phyloP scores from a whole-genome alignment of 2,113 vertebrate genomes.

The Gobio gobio region DNA sequence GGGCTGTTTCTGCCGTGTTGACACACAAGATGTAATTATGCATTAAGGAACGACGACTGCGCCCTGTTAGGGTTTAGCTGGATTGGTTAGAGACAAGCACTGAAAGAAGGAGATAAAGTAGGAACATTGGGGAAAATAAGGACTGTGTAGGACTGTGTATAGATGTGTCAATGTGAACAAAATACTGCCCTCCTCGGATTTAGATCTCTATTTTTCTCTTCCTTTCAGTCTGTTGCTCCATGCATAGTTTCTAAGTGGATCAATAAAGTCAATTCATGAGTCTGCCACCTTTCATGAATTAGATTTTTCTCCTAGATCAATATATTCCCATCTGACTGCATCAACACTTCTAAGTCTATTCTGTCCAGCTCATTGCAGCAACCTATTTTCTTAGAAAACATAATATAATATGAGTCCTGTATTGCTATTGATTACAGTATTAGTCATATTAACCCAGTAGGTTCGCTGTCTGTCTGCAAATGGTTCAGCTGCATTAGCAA shows the following conservation, averaged over 20 bases:
- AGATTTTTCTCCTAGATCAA: slow-evolving; percentile 65
- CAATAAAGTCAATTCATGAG: slow-evolving; percentile 75
- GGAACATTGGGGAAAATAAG: background rate
- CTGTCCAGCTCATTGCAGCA: slow-evolving; percentile 20
- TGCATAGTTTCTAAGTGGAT: slow-evolving; percentile 71
- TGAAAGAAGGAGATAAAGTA: slow-evolving; percentile 32
- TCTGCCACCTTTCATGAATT: slow-evolving; percentile 67
- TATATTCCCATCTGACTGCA: slow-evolving; percentile 62
- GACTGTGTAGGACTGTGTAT: background rate
- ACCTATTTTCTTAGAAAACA: slow-evolving; percentile 28
- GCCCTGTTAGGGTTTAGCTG: slow-evolving; percentile 27
- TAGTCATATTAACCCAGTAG: slow-evolving; percentile 48
- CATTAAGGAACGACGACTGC: slow-evolving; percentile 42
- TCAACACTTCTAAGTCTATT: slow-evolving; percentile 48
- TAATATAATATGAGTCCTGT: slow-evolving; percentile 29
- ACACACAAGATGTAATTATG: slow-evolving; percentile 47
- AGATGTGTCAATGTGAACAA: background rate
- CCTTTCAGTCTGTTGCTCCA: slow-evolving; percentile 60
- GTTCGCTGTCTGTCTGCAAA: slow-evolving; percentile 38
- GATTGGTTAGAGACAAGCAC: slow-evolving; percentile 28
- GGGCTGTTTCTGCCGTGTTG: slow-evolving; percentile 44
- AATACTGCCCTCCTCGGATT: slow-evolving; percentile 41
- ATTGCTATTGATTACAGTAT: slow-evolving; percentile 52
- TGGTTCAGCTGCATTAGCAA: background rate
- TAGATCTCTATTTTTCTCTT: slow-evolving; percentile 57